Base-by-base conservation (phyloP, 2,797 vertebrate genomes). In the Pteropus rufus region DNA sequence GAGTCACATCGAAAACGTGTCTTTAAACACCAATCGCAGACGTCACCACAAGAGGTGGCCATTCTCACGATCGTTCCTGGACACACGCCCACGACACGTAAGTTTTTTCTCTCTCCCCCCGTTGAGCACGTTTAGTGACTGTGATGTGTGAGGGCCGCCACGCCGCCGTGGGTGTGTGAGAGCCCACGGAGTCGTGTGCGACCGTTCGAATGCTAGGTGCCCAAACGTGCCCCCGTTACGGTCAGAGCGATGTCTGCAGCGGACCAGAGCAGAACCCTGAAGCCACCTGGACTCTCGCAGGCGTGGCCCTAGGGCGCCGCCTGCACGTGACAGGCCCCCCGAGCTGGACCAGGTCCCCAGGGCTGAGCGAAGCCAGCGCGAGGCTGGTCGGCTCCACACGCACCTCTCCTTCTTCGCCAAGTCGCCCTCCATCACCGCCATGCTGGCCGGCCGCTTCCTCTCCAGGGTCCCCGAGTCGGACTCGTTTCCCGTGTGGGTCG, bases 381-480 rank as follows among this genome's bases (percentile, higher is more conserved):
- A 34, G 49, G 67, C 87, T 0, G 10, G 76, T 1, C 0, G 46
- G 90, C 70, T 81, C 6, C 0, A 1, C 56, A 94, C 97, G 14
- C 98, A 99, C 99, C 99, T 99, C 93, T 99, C 99, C 98, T 99
- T 99, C 98, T 99, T 99, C 11, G 98, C 41, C 2, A 98, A 0
- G 90, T 99, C 99, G 21, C 98, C 98, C 70, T 99, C 99, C 95
- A 99, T 99, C 90, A 98, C 99, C 21, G 99, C 99, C 99, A 99
- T 99, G 65, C 99, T 99, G 87, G 99, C 98, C 0, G 99, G 99
- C 97, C 99, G 99, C 98, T 99, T 99, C 98, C 99, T 99, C 98
- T 99, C 99, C 54, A 99, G 97, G 60, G 99, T 99, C 87, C 99
- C 98, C 0, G 98, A 98, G 89, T 99, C 99, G 7, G 98, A 99